Evolutionary conservation across 2,113 vertebrate species (phyloP).

Genomic region (Nothoprocta pentlandii): DNA sequence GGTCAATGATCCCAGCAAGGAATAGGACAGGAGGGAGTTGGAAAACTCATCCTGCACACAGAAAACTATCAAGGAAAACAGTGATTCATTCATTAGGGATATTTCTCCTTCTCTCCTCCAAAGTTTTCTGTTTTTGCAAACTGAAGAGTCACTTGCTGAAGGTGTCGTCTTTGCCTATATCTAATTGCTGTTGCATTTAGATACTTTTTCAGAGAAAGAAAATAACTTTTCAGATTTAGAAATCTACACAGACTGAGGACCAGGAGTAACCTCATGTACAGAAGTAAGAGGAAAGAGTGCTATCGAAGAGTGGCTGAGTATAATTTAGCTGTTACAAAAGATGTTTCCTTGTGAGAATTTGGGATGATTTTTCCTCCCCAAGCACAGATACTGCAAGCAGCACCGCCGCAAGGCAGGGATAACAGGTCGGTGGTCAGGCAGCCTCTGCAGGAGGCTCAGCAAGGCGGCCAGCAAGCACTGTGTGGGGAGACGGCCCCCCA

Average conservation of each 20-base stretch:
- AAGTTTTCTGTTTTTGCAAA: neutral
- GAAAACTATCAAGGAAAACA: neutral
- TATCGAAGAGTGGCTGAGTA: neutral
- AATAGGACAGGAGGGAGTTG: neutral
- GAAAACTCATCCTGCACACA: neutral
- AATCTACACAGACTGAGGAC: neutral
- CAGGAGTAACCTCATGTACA: neutral
- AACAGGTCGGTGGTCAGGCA: neutral
- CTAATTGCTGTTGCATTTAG: neutral
- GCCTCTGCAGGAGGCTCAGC: rapidly evolving
- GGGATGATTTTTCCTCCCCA: neutral
- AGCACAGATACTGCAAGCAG: neutral
- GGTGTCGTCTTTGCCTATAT: neutral
- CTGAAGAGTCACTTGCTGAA: neutral
- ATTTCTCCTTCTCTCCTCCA: neutral
- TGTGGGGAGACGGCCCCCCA: neutral
- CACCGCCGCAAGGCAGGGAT: neutral
- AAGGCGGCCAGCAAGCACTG: rapidly evolving
- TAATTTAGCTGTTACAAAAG: neutral
- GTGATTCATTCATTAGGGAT: neutral
- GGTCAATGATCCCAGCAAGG: neutral
- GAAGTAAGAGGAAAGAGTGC: neutral
- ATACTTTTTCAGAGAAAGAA: neutral
- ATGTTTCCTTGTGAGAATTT: neutral
- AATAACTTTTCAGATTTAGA: neutral